Base-by-base conservation (phyloP, 2,113 vertebrate species). In the Phalacrocorax pelagicus region DNA sequence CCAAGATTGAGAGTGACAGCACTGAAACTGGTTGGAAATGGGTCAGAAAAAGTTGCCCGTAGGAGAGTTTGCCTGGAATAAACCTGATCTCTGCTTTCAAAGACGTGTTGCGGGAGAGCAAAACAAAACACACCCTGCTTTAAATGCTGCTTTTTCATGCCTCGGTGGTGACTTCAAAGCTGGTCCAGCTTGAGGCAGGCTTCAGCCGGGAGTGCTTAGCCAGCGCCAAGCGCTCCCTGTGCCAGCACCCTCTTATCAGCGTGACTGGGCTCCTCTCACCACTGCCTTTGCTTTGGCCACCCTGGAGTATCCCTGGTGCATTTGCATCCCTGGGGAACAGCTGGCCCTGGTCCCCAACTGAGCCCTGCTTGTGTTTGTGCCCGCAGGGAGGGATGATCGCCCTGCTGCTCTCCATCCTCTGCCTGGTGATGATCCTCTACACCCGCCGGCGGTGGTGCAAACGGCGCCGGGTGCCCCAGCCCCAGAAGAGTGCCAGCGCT, bases 381-480 rank as follows among this genome's bases (percentile, higher is more conserved):
- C 93, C 49, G 2, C 97, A 99, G 99, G 99, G 99, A 17, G 99
- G 99, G 52, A 99, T 99, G 99, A 99, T 99, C 2, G 99, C 99
- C 70, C 98, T 99, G 95, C 98, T 99, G 94, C 98, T 99, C 84
- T 99, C 99, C 96, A 99, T 99, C 98, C 98, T 99, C 81, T 99
- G 99, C 96, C 98, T 99, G 90, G 99, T 99, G 57, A 98, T 99
- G 98, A 99, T 99, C 98, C 98, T 99, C 30, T 99, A 99, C 97
- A 99, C 99, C 1, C 99, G 99, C 16, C 98, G 99, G 71, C 99
- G 99, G 11, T 99, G 99, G 99, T 99, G 99, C 93, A 99, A 99
- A 94, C 99, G 99, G 51, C 99, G 99, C 46, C 98, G 99, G 6
- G 99, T 99, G 47, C 99, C 99, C 2, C 99, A 99, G 97, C 99